Percentiles rank a stretch among this genome's conserved stretches.
Evolutionary conservation across 2,113 vertebrate species (phyloP).

Genomic region (Myotis davidii): DNA sequence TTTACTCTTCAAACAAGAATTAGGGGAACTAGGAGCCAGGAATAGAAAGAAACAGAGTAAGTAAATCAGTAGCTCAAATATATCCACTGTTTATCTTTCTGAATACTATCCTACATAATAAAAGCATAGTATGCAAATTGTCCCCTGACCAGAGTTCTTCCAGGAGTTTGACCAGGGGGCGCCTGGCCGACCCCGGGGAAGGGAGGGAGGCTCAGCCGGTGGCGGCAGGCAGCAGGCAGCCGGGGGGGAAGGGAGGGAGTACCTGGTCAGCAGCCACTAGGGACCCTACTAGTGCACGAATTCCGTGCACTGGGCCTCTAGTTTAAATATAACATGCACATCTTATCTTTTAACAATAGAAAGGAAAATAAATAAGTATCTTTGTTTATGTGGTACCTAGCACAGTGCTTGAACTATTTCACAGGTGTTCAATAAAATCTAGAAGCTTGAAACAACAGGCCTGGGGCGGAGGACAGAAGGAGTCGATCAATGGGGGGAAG

Average conservation of each 20-base stretch:
- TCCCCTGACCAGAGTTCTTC: no score
- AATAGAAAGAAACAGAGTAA: background rate
- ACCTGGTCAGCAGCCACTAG: no score
- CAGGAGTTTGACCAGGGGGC: no score
- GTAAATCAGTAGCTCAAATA: background rate
- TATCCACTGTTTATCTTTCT: background rate
- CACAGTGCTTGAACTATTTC: background rate
- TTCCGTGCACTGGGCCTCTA: no score
- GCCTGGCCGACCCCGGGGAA: no score
- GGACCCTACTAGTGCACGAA: no score
- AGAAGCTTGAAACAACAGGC: constrained; percentile 6
- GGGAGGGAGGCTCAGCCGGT: no score
- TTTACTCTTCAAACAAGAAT: constrained; percentile 26
- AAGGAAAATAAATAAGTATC: background rate
- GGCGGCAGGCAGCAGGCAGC: no score
- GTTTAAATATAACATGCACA: background rate
- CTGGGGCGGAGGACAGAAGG: no score
- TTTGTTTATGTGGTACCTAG: background rate
- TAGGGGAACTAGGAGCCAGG: background rate
- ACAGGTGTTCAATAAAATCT: background rate
- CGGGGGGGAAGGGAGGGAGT: no score
- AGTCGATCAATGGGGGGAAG: no score
- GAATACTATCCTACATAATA: background rate
- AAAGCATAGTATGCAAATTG: no score
- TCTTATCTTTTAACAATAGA: background rate